Base-by-base conservation (phyloP, 2,888 invertebrate genomes). In the Perithous albicinctus region DNA sequence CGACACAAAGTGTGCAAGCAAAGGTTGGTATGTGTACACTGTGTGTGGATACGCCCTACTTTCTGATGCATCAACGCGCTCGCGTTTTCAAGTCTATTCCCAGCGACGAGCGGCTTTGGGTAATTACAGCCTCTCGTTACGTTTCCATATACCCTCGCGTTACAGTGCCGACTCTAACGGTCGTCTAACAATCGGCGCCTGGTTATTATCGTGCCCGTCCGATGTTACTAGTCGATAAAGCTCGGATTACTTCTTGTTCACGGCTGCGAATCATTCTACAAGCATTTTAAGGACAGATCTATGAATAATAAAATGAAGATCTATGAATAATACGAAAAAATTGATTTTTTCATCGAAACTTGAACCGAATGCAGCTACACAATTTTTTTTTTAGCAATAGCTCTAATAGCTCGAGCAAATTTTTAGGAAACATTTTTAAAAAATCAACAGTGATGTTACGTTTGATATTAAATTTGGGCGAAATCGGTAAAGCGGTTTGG, bases 1-100 rank as follows among this genome's bases (percentile, higher is more conserved):
- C 4, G 18, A 32, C 43, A 59, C 5, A 59, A 69, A 46, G 43
- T 32, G 12, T 72, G 43, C 59, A 43, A 72, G 59, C 43, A 41
- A 32, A 72, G 56, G 18, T 59, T 59, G 43, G 59, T 59, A 46
- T 29, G 18, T 59, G 59, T 51, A 38, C 38, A 35, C n/a, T n/a
- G 18, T 43, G 56, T 54, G 73, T 67, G 61, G 82, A 78, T 79
- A 80, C 73, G 80, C 80, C 81, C 83, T 78, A 85, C 69, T 83
- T 85, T 82, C 59, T 32, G 69, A 75, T 78, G 73, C 77, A 76
- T 26, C 43, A 51, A 51, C 20, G 61, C 67, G 63, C 41, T 43
- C 54, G 32, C 72, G 41, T 77, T 67, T n/a, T 78, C 70, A 74
- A 67, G 61, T 80, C 72, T 75, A 76, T 80, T 74, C 59, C 66